phyloP scores from a whole-genome alignment of 2,113 vertebrate species.

The Bufo gargarizans region DNA sequence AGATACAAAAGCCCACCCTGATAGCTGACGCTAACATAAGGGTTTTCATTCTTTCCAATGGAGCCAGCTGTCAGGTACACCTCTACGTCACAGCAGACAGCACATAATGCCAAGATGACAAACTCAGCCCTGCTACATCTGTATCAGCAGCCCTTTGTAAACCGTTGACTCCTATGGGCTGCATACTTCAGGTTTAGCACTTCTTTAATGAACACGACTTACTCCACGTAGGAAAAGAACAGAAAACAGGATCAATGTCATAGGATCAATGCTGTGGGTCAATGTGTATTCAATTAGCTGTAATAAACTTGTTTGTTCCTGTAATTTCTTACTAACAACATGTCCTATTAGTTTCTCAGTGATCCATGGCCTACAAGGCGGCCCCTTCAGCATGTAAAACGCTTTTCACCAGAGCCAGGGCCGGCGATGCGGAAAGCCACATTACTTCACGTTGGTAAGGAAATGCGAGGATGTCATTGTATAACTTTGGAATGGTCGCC shows the following conservation, averaged over 20 bases:
- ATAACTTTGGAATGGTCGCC: not conserved
- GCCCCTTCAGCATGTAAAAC: not conserved
- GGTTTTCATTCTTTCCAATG: too few relatives aligned
- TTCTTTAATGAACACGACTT: not conserved
- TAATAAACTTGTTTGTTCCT: slow-evolving; percentile 43
- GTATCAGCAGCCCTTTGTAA: not conserved
- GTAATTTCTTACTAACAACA: slow-evolving; percentile 40
- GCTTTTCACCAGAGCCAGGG: not conserved
- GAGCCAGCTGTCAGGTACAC: too few relatives aligned
- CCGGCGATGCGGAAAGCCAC: slow-evolving; percentile 25
- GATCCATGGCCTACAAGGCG: slow-evolving; percentile 22
- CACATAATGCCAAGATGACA: too few relatives aligned
- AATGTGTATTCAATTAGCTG: slow-evolving; percentile 49
- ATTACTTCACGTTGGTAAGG: not conserved
- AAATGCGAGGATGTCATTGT: not conserved
- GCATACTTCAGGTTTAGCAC: not conserved
- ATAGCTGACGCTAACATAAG: too few relatives aligned
- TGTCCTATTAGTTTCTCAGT: slow-evolving; percentile 45
- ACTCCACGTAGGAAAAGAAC: not conserved
- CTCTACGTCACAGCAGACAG: not conserved
- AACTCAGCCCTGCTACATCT: not conserved
- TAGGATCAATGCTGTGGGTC: slow-evolving; percentile 12
- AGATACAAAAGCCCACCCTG: too few relatives aligned
- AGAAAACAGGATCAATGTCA: not conserved
- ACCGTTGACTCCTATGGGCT: not conserved